Conservation (phyloP, 2,888 invertebrate genomes). For the Cetonia aurata region DNA sequence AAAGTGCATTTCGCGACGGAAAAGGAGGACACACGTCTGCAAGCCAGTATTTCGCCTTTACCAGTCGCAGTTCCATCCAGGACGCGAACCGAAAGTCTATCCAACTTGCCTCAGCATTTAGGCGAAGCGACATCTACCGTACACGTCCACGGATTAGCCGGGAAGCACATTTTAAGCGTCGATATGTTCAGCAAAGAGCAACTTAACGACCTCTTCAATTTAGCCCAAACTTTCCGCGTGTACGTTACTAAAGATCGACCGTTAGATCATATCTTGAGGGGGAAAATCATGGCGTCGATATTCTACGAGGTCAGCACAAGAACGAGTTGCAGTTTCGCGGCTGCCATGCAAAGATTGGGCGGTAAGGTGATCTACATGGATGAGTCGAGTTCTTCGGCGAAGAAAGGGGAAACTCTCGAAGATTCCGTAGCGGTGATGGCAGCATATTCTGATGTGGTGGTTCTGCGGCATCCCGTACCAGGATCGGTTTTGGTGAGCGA, state of each 20-base stretch:
- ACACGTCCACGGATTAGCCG: slow-evolving; percentile 70
- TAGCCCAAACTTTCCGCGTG: slow-evolving; percentile 89
- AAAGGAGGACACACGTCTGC: slow-evolving; percentile 43
- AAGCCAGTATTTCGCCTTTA: slow-evolving; percentile 56
- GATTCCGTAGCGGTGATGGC: slow-evolving; percentile 89
- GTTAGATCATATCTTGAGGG: slow-evolving; percentile 87
- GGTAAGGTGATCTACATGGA: slow-evolving; percentile 94
- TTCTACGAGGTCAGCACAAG: slow-evolving; percentile 99
- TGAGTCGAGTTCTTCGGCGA: slow-evolving; percentile 90
- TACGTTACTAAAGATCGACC: slow-evolving; percentile 86
- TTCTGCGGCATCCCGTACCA: slow-evolving; percentile 92
- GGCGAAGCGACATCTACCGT: slow-evolving; percentile 54
- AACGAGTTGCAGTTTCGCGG: slow-evolving; percentile 95
- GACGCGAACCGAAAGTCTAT: slow-evolving; percentile 58
- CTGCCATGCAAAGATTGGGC: slow-evolving; percentile 96
- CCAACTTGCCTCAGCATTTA: slow-evolving; percentile 57
- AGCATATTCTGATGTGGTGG: slow-evolving; percentile 94
- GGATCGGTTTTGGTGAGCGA: slow-evolving; percentile 87
- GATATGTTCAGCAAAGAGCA: slow-evolving; percentile 90
- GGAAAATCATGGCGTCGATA: slow-evolving; percentile 95
- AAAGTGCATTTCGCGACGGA: slow-evolving; percentile 74
- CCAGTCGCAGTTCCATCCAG: slow-evolving; percentile 52
- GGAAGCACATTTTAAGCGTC: slow-evolving; percentile 88
- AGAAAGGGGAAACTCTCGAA: slow-evolving; percentile 97
- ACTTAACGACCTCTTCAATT: slow-evolving; percentile 92